Conservation (phyloP, 2,888 invertebrate species). For the Diarsia brunnea region DNA sequence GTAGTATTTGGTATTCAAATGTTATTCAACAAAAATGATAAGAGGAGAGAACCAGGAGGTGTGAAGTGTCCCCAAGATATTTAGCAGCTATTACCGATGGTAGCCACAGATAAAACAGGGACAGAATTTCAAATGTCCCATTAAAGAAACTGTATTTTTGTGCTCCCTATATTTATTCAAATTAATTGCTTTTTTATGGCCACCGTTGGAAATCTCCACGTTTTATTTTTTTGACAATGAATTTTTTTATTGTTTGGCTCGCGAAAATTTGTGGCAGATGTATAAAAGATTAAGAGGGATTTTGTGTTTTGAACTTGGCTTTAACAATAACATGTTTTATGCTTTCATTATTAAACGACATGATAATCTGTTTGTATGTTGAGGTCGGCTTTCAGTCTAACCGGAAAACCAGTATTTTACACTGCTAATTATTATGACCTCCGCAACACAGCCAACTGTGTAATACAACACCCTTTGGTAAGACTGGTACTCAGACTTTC, state of each 20-base stretch:
- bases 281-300: slow-evolving; percentile 46
- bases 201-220: slow-evolving; percentile 70
- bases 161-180: slow-evolving; percentile 81
- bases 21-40: slow-evolving; percentile 77
- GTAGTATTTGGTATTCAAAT: slow-evolving; percentile 79
- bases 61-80: slow-evolving; percentile 79
- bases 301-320: slow-evolving; percentile 20
- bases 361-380: neutral
- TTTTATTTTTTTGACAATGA: slow-evolving; percentile 67
- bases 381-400: neutral
- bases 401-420: neutral
- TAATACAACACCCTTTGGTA: neutral
- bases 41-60: slow-evolving; percentile 73
- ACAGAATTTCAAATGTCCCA: slow-evolving; percentile 83
- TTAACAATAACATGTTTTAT: neutral
- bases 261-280: slow-evolving; percentile 38
- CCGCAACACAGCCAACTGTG: too few relatives aligned
- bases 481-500: neutral
- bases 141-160: slow-evolving; percentile 79
- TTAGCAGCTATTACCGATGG: slow-evolving; percentile 83
- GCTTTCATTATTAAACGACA: neutral
- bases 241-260: slow-evolving; percentile 52
- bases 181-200: slow-evolving; percentile 86
- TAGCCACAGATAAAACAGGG: slow-evolving; percentile 80
- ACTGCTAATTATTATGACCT: neutral